These are phyloP conservation scores for Calvadosia cruxmelitensis DNA, from an alignment of 30 jellyfish, hydroid and myxozoan species.

Conservation along the genomic window DNA sequence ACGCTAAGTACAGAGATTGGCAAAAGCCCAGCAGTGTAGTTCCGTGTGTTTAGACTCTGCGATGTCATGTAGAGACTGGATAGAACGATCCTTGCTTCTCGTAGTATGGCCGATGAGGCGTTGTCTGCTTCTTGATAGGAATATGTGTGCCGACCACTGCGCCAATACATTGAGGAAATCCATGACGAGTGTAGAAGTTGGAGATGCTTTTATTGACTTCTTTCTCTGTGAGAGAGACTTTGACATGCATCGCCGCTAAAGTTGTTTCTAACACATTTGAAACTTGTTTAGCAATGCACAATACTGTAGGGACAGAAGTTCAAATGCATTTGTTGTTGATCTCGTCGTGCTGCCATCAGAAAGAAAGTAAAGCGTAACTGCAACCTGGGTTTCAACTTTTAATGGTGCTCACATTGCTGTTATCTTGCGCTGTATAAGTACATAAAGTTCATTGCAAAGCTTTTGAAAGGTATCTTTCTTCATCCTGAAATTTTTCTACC, in stretches of 20 bases:
- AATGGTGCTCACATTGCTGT: conserved; percentile 15
- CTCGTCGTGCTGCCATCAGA: conserved; percentile 31
- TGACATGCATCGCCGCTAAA: neutral
- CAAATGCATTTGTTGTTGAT: conserved; percentile 16
- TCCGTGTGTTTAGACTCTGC: too few relatives aligned
- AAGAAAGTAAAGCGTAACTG: conserved; percentile 14
- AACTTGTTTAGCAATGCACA: conserved; percentile 3
- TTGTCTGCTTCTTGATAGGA: too few relatives aligned
- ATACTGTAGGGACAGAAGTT: conserved; percentile 2
- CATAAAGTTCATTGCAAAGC: conserved; percentile 3
- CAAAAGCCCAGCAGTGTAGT: too few relatives aligned
- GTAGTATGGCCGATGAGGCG: too few relatives aligned
- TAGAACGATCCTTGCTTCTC: too few relatives aligned
- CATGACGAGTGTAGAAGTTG: conserved; percentile 7
- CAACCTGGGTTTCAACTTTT: conserved; percentile 28
- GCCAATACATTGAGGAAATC: conserved; percentile 24
- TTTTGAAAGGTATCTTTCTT: neutral
- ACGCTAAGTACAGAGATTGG: too few relatives aligned
- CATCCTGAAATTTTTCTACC: conserved; percentile 19
- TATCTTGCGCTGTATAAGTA: neutral
- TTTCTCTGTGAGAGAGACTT: conserved; percentile 3
- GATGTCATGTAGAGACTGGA: too few relatives aligned
- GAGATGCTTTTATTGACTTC: conserved; percentile 2
- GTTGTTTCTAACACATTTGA: conserved; percentile 1
- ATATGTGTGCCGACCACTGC: too few relatives aligned